Conservation (phyloP, 2,888 invertebrate species). For the Pasiphila rectangulata region DNA sequence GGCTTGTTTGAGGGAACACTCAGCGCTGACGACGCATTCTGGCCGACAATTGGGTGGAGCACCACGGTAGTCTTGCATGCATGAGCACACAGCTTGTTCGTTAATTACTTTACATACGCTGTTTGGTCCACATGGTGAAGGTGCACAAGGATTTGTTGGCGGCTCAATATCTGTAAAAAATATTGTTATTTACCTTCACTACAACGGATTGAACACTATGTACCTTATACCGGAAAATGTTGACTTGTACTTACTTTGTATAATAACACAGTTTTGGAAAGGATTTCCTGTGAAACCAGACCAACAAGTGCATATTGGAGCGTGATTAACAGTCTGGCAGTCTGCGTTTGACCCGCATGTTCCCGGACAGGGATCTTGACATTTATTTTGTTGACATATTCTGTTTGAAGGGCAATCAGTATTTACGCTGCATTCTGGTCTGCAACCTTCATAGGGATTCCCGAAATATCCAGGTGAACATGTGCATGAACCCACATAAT, state of each 20-base stretch:
- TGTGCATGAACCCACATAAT: conserved; percentile 85
- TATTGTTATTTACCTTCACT: background rate
- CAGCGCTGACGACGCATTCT: conserved; percentile 86
- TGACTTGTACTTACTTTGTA: conserved; percentile 61
- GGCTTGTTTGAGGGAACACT: conserved; percentile 84
- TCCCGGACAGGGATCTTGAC: conserved; percentile 87
- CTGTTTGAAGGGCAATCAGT: conserved; percentile 87
- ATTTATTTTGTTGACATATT: conserved; percentile 87
- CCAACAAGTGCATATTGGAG: conserved; percentile 85
- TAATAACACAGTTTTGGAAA: conserved; percentile 59
- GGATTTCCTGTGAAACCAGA: conserved; percentile 84
- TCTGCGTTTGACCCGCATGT: conserved; percentile 87
- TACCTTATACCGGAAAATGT: too few relatives aligned
- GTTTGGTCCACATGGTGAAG: conserved; percentile 91
- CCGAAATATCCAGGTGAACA: conserved; percentile 84
- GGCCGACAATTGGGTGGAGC: conserved; percentile 86
- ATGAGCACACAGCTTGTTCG: conserved; percentile 86
- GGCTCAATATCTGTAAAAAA: conserved; percentile 54
- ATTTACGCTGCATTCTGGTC: conserved; percentile 87
- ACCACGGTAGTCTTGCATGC: conserved; percentile 83
- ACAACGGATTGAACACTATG: too few relatives aligned
- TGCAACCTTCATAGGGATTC: conserved; percentile 85
- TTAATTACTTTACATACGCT: conserved; percentile 88
- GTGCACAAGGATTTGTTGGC: conserved; percentile 83
- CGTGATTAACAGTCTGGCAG: conserved; percentile 86